These are phyloP conservation scores for honey bee (Apis mellifera) DNA, from an alignment of 1,140 invertebrate genomes.

Conservation along the genomic window DNA sequence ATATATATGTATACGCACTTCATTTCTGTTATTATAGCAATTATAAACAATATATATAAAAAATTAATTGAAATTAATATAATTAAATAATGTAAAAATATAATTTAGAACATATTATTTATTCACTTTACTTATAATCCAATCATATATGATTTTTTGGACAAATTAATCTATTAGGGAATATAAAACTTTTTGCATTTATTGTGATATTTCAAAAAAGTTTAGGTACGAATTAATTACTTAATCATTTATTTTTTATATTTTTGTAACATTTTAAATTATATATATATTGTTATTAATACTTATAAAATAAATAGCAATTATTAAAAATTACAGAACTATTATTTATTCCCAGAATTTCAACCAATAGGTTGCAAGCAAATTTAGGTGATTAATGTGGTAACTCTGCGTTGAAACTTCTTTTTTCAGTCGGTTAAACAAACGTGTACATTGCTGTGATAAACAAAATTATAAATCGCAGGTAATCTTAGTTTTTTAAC, in stretches of 20 bases:
- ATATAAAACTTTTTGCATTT: not conserved
- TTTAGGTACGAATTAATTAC: not conserved
- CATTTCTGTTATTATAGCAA: too few relatives aligned
- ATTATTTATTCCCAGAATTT: constrained; percentile 6
- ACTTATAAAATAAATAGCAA: not conserved
- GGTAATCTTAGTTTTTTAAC: constrained; percentile 76
- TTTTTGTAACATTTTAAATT: not conserved
- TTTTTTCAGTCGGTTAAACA: constrained; percentile 72
- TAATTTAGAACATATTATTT: not conserved
- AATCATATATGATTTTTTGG: constrained; percentile 31
- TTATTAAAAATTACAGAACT: not conserved
- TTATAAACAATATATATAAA: not conserved
- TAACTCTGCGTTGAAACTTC: constrained; percentile 1
- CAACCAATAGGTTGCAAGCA: not conserved
- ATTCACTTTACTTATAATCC: not conserved
- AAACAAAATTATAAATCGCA: constrained; percentile 80
- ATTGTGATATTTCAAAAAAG: not conserved
- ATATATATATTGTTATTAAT: not conserved
- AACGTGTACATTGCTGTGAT: constrained; percentile 72
- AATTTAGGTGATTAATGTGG: constrained; percentile 9
- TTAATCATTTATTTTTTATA: not conserved
- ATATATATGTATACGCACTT: not conserved
- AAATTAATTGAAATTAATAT: not conserved
- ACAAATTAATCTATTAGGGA: constrained; percentile 25
- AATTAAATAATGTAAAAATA: constrained; percentile 20